These are phyloP conservation scores for Parotocinclus haroldoi DNA, from an alignment of 2,797 vertebrate species.

Conservation along the genomic window DNA sequence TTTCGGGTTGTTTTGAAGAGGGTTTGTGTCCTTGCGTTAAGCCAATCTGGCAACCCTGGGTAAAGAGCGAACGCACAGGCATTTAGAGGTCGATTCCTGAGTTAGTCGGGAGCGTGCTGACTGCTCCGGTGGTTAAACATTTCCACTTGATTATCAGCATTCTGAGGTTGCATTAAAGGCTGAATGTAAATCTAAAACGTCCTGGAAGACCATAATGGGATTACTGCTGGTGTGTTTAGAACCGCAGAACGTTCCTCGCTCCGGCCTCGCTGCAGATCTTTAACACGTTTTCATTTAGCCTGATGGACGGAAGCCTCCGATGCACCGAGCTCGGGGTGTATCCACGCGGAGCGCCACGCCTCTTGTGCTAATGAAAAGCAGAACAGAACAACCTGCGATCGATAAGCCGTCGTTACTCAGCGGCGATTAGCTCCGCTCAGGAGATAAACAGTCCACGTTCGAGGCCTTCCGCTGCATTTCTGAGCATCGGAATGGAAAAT, in stretches of 20 bases:
- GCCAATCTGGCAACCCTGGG: too few relatives aligned
- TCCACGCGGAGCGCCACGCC: slow-evolving; percentile 19
- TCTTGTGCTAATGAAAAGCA: slow-evolving; percentile 70
- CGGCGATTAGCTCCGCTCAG: slow-evolving; percentile 57
- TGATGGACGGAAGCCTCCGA: slow-evolving; percentile 35
- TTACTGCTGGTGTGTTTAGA: background rate
- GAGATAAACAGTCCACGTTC: slow-evolving; percentile 54
- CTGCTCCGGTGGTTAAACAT: too few relatives aligned
- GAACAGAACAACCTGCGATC: slow-evolving; percentile 66
- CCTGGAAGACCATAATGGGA: too few relatives aligned
- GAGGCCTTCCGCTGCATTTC: slow-evolving; percentile 54
- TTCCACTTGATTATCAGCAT: too few relatives aligned
- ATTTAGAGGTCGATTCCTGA: too few relatives aligned
- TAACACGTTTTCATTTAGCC: slow-evolving; percentile 30
- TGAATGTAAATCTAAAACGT: background rate
- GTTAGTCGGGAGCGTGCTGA: too few relatives aligned
- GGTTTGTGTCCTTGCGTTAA: too few relatives aligned
- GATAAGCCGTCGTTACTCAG: slow-evolving; percentile 69
- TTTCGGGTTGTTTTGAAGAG: too few relatives aligned
- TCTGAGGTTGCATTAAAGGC: too few relatives aligned
- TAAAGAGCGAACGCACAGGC: too few relatives aligned
- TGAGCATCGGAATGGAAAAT: slow-evolving; percentile 55
- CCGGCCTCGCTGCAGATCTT: slow-evolving; percentile 5
- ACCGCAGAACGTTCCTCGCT: background rate
- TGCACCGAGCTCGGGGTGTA: slow-evolving; percentile 28